Evolutionary conservation across 2,888 invertebrate genomes (phyloP), one percentile per base, ranked within the genome.

Genomic region (Acrobasis suavella): DNA sequence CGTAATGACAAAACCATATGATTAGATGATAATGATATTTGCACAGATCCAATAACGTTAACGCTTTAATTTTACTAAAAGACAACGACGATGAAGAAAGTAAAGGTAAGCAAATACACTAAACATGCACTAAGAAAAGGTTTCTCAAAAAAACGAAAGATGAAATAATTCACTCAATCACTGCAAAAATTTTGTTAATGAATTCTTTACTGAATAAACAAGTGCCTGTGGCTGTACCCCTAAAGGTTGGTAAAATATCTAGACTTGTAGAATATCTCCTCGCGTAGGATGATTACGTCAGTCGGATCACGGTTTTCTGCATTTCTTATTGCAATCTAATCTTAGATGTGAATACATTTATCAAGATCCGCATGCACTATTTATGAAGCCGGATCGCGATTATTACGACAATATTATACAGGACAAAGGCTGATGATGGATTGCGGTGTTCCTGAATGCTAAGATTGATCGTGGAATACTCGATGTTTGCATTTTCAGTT

Each of bases 321-420:
- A 80, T 81, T 82, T 82, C 80, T 78, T 72, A 75, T 71, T 74
- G 79, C 78, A 76, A 82, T 86, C 81, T 80, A 81, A 81, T 78
- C 78, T 65, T 66, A 75, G 77, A 81, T 83, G 81, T 81, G 79
- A 85, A 84, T 83, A 80, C 78, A 85, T 86, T 83, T 81, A 82
- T 84, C 85, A 80, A 80, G 77, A 78, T 78, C 80, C 75, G 71
- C 73, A 75, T 77, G 65, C 67, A 64, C 73, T 79, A 77, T 81
- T 83, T 82, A 80, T 79, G 73, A 72, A 67, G 72, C 67, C 69
- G 67, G 67, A 74, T 73, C 75, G 66, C 68, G 73, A 76, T 79
- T 80, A 76, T 74, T 75, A 70, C 72, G 72, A 74, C 72, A 73
- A 65, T 70, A 73, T 72, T 73, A 65, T 69, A 64, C 69, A 67